Percentiles rank a stretch among this genome's conserved stretches.
Evolutionary conservation across 2,797 vertebrate genomes (phyloP).

Genomic region (Mallotus villosus): DNA sequence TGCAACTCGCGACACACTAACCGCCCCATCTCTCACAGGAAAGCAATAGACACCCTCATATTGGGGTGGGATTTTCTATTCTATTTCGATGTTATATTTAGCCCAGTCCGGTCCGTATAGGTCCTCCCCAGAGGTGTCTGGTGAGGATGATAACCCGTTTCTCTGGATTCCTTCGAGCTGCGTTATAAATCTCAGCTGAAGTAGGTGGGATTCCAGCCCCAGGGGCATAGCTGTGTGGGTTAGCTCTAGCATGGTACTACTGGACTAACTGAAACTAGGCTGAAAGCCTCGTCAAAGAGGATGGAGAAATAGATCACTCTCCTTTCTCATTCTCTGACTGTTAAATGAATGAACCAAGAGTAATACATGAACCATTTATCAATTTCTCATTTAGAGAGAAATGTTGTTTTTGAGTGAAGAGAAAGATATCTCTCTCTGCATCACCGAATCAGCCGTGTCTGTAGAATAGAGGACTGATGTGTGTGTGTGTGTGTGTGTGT

Average conservation of each 20-base stretch:
- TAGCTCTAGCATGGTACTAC: not conserved
- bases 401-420: not conserved
- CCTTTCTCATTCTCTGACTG: too few species aligned
- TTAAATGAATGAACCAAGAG: too few species aligned
- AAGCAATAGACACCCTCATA: conserved; percentile 29
- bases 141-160: conserved; percentile 49
- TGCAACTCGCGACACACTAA: not conserved
- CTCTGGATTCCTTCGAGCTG: conserved; percentile 35
- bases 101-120: conserved; percentile 11
- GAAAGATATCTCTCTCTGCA: too few species aligned
- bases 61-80: conserved; percentile 43
- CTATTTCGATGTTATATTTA: too few species aligned
- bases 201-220: conserved; percentile 44
- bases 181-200: conserved; percentile 32
- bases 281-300: too few species aligned
- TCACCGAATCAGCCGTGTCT: not conserved
- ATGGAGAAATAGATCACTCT: too few species aligned
- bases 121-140: conserved; percentile 12
- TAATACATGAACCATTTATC: too few species aligned
- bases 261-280: too few species aligned
- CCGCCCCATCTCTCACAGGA: conserved; percentile 26
- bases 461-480: not conserved
- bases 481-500: not conserved
- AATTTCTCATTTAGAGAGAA: too few species aligned
- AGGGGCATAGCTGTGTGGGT: conserved; percentile 25